phyloP scores from a whole-genome alignment of 2,888 invertebrate genomes.

The Ectemnius cavifrons region DNA sequence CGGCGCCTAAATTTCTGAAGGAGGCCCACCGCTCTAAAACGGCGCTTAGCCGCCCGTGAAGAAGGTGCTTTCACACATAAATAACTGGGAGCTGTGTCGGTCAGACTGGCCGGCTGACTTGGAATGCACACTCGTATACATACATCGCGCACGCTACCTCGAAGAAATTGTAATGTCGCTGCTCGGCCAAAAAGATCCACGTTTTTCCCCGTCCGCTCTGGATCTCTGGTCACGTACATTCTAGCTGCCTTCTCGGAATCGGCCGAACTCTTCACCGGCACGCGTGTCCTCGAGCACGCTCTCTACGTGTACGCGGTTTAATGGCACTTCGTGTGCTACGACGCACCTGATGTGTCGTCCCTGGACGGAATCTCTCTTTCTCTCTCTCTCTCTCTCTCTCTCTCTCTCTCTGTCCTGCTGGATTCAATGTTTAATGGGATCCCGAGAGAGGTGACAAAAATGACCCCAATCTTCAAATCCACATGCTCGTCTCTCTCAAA shows the following conservation, averaged over 20 bases:
- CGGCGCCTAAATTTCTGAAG: slow-evolving; percentile 61
- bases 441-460: background rate
- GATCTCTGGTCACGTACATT: slow-evolving; percentile 54
- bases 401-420: background rate
- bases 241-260: slow-evolving; percentile 29
- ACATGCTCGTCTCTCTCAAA: background rate
- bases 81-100: slow-evolving; percentile 29
- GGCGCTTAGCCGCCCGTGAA: slow-evolving; percentile 30
- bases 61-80: slow-evolving; percentile 46
- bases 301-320: slow-evolving; percentile 15
- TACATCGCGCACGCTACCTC: background rate
- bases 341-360: slow-evolving; percentile 16
- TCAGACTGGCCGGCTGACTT: slow-evolving; percentile 31
- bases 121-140: slow-evolving; percentile 43
- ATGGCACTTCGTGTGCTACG: slow-evolving; percentile 19
- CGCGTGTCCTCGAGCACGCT: slow-evolving; percentile 43
- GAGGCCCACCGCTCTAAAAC: slow-evolving; percentile 15
- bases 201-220: slow-evolving; percentile 13
- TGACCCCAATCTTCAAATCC: background rate
- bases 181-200: slow-evolving; percentile 18
- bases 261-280: slow-evolving; percentile 14
- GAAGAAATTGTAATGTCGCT: slow-evolving; percentile 20
- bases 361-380: background rate
- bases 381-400: background rate
- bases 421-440: background rate